Percentiles rank a stretch among this genome's conserved stretches.
phyloP scores from a whole-genome alignment of 2,113 vertebrate species.

The Lanius ludovicianus region DNA sequence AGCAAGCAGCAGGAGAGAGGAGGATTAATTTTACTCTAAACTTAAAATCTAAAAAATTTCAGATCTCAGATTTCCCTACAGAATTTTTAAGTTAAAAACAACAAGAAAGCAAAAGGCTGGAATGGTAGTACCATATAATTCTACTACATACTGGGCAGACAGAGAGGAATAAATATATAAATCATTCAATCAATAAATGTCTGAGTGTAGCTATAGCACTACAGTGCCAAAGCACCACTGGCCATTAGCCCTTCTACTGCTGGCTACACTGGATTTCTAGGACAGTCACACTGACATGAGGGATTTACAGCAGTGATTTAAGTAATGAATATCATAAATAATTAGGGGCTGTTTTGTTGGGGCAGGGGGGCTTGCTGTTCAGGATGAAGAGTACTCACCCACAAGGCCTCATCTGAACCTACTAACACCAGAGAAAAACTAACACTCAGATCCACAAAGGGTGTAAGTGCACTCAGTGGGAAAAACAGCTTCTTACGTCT shows the following conservation, averaged over 20 bases:
- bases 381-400: neutral
- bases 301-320: neutral
- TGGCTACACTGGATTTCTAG: neutral
- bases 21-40: neutral
- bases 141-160: neutral
- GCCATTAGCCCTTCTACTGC: neutral
- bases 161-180: neutral
- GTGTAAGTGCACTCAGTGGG: neutral
- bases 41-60: neutral
- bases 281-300: neutral
- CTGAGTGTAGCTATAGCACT: neutral
- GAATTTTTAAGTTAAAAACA: neutral
- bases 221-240: neutral
- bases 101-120: neutral
- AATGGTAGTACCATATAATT: neutral
- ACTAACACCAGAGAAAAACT: neutral
- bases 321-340: neutral
- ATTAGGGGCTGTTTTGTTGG: neutral
- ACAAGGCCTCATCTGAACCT: neutral
- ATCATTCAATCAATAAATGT: neutral
- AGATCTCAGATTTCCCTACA: neutral
- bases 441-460: neutral
- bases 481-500: neutral
- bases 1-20: neutral
- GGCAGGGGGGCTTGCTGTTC: neutral